These are phyloP conservation scores for Sebastes oblongus DNA, from an alignment of 2,797 vertebrate species.

Conservation along the genomic window DNA sequence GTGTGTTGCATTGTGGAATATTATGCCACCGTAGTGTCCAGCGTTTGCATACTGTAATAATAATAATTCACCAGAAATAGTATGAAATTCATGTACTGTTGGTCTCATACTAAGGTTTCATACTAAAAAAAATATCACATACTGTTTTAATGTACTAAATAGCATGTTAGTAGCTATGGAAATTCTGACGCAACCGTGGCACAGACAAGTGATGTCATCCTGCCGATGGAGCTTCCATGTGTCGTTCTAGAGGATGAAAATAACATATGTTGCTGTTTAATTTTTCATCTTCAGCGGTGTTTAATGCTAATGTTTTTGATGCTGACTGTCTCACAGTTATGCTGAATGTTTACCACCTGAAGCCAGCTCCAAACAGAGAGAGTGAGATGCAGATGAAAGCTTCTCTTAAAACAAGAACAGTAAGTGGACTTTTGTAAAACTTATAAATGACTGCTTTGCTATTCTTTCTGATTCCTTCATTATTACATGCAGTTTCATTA, in stretches of 20 bases:
- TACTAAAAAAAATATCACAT: too few relatives aligned
- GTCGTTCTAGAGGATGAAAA: background rate
- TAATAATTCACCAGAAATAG: too few relatives aligned
- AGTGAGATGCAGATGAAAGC: background rate
- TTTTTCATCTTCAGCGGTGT: background rate
- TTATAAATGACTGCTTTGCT: background rate
- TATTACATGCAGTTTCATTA: background rate
- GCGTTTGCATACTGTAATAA: too few relatives aligned
- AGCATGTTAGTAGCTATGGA: too few relatives aligned
- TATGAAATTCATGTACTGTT: too few relatives aligned
- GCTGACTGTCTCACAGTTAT: background rate
- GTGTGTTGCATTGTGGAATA: too few relatives aligned
- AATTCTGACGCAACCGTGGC: too few relatives aligned
- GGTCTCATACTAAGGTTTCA: too few relatives aligned
- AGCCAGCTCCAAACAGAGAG: background rate
- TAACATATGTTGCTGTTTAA: too few relatives aligned
- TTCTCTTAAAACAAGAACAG: background rate
- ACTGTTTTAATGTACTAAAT: too few relatives aligned
- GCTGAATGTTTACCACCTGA: background rate
- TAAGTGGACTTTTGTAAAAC: background rate
- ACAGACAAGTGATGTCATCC: too few relatives aligned
- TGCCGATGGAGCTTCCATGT: too few relatives aligned
- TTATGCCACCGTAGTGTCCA: fast-evolving
- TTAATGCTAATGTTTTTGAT: background rate
- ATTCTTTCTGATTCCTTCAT: background rate